These are phyloP conservation scores for Pogonocichla stellata DNA, from an alignment of 2,113 vertebrate genomes.

Conservation along the genomic window DNA sequence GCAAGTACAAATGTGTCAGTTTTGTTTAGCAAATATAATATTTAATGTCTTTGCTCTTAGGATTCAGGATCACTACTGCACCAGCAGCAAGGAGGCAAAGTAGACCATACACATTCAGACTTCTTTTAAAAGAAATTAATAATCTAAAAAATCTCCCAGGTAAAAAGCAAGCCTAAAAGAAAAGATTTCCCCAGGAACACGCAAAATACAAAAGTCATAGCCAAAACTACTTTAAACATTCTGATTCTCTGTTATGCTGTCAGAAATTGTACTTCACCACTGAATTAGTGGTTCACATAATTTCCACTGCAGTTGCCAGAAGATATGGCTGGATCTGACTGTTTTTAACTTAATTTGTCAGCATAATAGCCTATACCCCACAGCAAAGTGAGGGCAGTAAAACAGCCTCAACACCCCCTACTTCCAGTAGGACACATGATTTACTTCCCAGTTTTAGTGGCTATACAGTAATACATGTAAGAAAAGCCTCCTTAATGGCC, in stretches of 20 bases:
- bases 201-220: not conserved
- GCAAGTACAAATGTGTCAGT: constrained; percentile 70
- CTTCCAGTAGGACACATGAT: not conserved
- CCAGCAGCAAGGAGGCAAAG: constrained; percentile 21
- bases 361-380: not conserved
- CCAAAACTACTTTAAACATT: not conserved
- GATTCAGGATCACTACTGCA: not conserved
- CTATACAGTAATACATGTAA: not conserved
- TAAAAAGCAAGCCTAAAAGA: constrained; percentile 18
- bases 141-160: not conserved
- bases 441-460: not conserved
- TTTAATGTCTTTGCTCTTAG: constrained; percentile 63
- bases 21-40: constrained; percentile 77
- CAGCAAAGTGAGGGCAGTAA: not conserved
- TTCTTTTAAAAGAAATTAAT: constrained; percentile 29
- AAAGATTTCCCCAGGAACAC: not conserved
- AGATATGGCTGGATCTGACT: not conserved
- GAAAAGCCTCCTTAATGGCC: not conserved
- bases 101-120: not conserved
- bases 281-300: not conserved
- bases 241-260: not conserved
- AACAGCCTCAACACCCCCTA: not conserved
- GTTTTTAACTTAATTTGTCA: not conserved
- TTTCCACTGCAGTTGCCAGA: not conserved
- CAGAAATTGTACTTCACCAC: not conserved